These are phyloP conservation scores for Tragopan temminckii DNA, from an alignment of 2,797 vertebrate species.

Conservation along the genomic window DNA sequence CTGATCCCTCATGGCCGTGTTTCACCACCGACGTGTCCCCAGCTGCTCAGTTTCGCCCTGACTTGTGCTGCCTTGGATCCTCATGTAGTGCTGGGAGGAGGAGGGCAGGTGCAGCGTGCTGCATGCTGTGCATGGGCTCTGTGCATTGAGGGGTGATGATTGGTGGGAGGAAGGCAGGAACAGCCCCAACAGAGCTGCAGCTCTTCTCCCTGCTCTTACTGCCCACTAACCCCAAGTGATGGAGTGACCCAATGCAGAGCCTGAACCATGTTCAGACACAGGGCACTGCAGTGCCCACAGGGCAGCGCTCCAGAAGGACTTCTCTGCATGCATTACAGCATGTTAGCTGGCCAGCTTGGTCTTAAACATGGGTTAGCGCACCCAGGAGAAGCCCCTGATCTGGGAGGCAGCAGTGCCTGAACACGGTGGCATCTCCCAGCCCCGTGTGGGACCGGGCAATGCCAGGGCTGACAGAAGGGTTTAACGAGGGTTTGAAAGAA, in stretches of 20 bases:
- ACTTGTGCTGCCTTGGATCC: background rate
- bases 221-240: background rate
- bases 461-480: background rate
- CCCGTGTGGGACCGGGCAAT: fast-evolving
- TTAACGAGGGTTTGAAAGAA: slow-evolving; percentile 54
- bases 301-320: background rate
- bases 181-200: fast-evolving
- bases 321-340: background rate
- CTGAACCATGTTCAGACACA: fast-evolving
- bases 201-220: background rate
- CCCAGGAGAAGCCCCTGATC: background rate
- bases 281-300: background rate
- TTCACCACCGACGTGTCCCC: background rate
- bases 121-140: fast-evolving
- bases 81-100: background rate
- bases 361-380: background rate
- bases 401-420: background rate
- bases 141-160: background rate
- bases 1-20: fast-evolving
- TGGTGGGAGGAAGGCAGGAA: fast-evolving
- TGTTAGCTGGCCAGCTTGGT: background rate
- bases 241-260: background rate
- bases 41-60: too few relatives aligned
- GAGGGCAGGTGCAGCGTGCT: background rate
- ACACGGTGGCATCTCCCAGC: fast-evolving